A percentile compares a stretch with the other conserved stretches of the same genome.
These are phyloP conservation scores for Apodemus sylvaticus DNA, from an alignment of 2,113 vertebrate genomes.

Conservation along the genomic window DNA sequence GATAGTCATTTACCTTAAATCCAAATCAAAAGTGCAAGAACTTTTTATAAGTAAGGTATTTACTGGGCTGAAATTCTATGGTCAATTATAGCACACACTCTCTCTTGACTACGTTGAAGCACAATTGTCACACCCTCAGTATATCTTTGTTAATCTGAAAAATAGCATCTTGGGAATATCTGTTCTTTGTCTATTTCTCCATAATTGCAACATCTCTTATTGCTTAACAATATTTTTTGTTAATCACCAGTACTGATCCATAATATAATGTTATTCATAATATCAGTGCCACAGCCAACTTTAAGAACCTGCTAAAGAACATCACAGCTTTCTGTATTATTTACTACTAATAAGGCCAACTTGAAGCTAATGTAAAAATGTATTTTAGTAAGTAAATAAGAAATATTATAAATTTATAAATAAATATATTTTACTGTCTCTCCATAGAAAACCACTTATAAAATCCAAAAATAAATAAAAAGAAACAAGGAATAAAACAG, in stretches of 20 bases:
- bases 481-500: conserved; percentile 10
- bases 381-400: conserved; percentile 9
- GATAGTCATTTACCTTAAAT: background rate
- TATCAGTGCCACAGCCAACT: background rate
- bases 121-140: background rate
- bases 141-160: background rate
- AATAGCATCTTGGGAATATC: background rate
- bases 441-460: conserved; percentile 48
- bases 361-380: conserved; percentile 8
- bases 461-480: conserved; percentile 60
- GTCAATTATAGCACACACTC: background rate
- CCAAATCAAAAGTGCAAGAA: background rate
- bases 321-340: background rate
- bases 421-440: conserved; percentile 18
- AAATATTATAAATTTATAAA: conserved; percentile 38
- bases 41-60: background rate
- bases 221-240: background rate
- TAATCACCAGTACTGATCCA: background rate
- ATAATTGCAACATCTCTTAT: background rate
- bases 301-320: background rate
- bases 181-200: background rate
- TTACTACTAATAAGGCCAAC: background rate
- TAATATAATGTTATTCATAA: background rate
- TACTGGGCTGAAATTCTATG: background rate
- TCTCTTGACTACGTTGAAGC: background rate